Conservation (phyloP, 1,140 invertebrate species). For the Ceratosolen solmsi region DNA sequence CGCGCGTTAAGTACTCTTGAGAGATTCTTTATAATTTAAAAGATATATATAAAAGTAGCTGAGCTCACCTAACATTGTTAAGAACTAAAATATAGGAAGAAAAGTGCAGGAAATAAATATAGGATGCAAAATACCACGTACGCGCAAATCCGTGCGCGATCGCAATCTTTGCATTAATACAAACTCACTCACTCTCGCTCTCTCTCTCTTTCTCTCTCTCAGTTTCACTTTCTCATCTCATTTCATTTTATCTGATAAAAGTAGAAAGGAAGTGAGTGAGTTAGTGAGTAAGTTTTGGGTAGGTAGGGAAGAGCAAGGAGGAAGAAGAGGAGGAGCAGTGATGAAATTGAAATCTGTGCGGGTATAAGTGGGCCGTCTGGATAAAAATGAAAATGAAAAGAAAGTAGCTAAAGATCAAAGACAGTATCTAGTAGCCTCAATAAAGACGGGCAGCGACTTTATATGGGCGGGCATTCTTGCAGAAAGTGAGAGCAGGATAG, state of each 20-base stretch:
- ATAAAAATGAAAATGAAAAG: conserved; percentile 40
- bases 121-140: background rate
- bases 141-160: background rate
- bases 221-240: background rate
- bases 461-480: too few relatives aligned
- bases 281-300: too few relatives aligned
- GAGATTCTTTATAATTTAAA: too few relatives aligned
- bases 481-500: background rate
- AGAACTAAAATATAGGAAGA: background rate
- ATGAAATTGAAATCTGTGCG: conserved; percentile 2
- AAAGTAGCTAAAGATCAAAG: conserved; percentile 30
- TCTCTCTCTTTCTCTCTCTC: background rate
- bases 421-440: background rate
- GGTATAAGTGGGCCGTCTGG: background rate
- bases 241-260: too few relatives aligned
- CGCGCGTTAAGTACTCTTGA: background rate
- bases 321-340: background rate
- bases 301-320: background rate
- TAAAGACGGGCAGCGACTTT: background rate
- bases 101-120: background rate
- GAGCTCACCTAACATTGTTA: background rate
- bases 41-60: background rate
- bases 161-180: background rate
- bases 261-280: too few relatives aligned
- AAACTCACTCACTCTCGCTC: too few relatives aligned